Conservation (phyloP, 1,140 invertebrate genomes). For the Paraescarpia echinospica region DNA sequence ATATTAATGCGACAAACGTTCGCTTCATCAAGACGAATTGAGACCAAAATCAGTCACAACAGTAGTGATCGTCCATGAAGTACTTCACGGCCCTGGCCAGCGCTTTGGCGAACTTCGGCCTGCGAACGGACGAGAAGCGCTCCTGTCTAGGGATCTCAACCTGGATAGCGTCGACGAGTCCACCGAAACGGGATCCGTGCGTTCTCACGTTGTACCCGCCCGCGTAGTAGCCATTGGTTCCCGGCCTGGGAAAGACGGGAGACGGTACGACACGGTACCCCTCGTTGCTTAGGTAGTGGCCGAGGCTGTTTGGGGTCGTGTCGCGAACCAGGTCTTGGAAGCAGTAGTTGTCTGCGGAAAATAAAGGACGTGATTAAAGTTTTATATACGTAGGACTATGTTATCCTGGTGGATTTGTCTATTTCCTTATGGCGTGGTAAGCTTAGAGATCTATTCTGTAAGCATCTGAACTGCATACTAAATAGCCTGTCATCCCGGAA, state of each 20-base stretch:
- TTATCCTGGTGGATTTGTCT: too few relatives aligned
- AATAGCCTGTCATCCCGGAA: too few relatives aligned
- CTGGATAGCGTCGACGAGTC: conserved; percentile 31
- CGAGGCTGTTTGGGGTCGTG: conserved; percentile 11
- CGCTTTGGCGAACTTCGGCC: background rate
- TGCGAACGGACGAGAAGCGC: background rate
- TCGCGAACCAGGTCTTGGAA: background rate
- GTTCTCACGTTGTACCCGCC: conserved; percentile 31
- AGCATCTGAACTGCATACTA: too few relatives aligned
- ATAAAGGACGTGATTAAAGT: conserved; percentile 11
- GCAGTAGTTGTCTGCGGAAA: conserved; percentile 4
- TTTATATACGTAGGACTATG: too few relatives aligned
- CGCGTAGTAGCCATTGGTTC: conserved; percentile 26
- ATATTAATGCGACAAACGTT: too few relatives aligned
- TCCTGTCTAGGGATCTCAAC: conserved; percentile 26
- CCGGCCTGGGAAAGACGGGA: conserved; percentile 25
- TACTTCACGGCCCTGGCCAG: background rate
- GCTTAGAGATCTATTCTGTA: too few relatives aligned
- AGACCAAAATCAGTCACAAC: too few relatives aligned
- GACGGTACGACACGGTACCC: conserved; percentile 31
- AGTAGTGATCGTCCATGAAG: background rate
- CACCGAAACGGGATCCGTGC: conserved; percentile 28
- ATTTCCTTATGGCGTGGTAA: too few relatives aligned
- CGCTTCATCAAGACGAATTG: too few relatives aligned
- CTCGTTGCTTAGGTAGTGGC: conserved; percentile 13